Evolutionary conservation across 2,113 vertebrate species (phyloP).

Genomic region (Coptodon bakossiorum): DNA sequence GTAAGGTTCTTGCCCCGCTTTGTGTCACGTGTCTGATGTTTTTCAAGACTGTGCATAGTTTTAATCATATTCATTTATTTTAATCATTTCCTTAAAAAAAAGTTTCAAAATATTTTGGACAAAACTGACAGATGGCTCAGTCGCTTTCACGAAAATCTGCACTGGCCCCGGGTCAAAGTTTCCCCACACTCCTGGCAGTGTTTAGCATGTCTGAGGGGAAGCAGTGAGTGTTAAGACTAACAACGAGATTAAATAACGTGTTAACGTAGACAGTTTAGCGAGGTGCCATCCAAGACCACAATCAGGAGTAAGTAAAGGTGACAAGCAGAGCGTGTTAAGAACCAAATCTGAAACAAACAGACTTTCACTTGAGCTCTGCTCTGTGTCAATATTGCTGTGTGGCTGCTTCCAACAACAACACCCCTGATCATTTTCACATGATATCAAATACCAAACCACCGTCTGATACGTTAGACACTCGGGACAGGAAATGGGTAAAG

Average conservation of each 20-base stretch:
- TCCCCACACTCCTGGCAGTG: neutral
- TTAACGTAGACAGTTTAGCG: neutral
- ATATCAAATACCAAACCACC: neutral
- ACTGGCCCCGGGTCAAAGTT: neutral
- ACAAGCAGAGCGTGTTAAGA: neutral
- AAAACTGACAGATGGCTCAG: neutral
- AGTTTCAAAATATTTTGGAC: neutral
- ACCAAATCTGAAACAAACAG: neutral
- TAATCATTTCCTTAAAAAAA: neutral
- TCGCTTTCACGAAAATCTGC: neutral
- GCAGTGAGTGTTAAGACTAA: neutral
- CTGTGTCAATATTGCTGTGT: neutral
- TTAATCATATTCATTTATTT: neutral
- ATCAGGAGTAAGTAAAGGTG: conserved; percentile 7
- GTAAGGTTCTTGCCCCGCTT: neutral
- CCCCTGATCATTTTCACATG: conserved; percentile 23
- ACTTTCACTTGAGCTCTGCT: neutral
- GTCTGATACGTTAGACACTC: neutral
- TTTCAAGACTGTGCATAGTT: neutral
- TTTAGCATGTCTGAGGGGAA: neutral
- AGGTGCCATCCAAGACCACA: conserved; percentile 21
- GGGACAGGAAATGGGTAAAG: neutral
- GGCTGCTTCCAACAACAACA: neutral
- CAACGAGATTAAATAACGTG: neutral
- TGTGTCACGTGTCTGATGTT: neutral